Base-by-base conservation (phyloP, 2,888 invertebrate species). In the Endomychus coccineus region DNA sequence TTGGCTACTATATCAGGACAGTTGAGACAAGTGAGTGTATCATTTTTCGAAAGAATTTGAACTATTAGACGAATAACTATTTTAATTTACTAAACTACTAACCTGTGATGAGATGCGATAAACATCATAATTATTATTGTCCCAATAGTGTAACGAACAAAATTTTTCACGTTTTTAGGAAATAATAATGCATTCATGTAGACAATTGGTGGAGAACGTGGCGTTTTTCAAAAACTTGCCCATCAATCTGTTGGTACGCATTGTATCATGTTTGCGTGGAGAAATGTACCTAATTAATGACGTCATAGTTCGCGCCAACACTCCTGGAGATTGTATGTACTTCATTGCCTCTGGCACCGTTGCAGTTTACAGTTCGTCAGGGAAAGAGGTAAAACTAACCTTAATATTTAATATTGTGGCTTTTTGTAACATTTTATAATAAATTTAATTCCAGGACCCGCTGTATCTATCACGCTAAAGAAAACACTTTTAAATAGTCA, bases 311-410 rank as follows among this genome's bases (percentile, higher is more conserved):
- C 61, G 66, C 39, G 70, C 67, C 1, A 67, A 69, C 42, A 68
- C 70, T 4, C 51, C 61, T 1, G 75, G 73, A 0, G 63, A 71
- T 38, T 68, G 68, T 34, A 75, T 75, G 74, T 75, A 71, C 48
- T 75, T 75, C 47, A 74, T 75, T 37, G 69, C 70, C 2, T 66
- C 61, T 10, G 75, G 75, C 3, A 71, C 72, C 0, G 74, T 75
- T 1, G 72, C 73, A 0, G 65, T 73, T 34, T 72, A 70, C 43
- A 70, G 71, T 1, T 52, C 56, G 29, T 63, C 65, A 0, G 73
- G 73, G 17, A 58, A 56, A 53, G 66, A 67, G 54, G 64, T 62
- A 45, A 48, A 2, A 7, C 9, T 19, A 19, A 6, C 21, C 9
- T 7, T 7, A 19, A 19, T 19, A 7, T 19, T 19, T 19, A 19